Evolutionary conservation across 2,888 invertebrate genomes (phyloP).

Genomic region (Lithophane socia): DNA sequence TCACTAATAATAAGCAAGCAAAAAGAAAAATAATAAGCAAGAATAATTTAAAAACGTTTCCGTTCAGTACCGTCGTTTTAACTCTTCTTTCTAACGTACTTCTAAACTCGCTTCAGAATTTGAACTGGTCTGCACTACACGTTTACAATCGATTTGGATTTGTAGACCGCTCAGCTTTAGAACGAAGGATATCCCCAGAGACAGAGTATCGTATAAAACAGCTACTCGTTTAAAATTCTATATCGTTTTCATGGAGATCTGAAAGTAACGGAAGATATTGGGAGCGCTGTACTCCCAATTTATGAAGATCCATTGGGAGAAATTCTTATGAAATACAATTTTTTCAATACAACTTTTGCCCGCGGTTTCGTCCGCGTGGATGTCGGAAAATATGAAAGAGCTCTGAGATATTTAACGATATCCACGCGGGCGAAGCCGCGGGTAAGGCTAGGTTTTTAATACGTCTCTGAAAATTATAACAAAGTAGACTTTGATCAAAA

Average conservation of each 20-base stretch:
- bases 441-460: too few species aligned
- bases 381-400: too few species aligned
- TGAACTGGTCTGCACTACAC: not conserved
- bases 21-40: not conserved
- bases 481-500: not conserved
- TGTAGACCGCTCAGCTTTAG: conserved; percentile 33
- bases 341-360: not conserved
- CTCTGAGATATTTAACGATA: too few species aligned
- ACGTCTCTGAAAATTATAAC: too few species aligned
- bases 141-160: conserved; percentile 37
- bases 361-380: too few species aligned
- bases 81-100: not conserved
- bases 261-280: conserved; percentile 24
- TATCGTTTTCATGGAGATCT: conserved; percentile 40
- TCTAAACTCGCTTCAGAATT: not conserved
- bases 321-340: not conserved
- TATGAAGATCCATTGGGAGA: conserved; percentile 12
- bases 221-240: conserved; percentile 44
- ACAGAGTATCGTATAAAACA: conserved; percentile 27
- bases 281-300: conserved; percentile 5
- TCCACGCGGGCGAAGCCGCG: too few species aligned
- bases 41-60: not conserved
- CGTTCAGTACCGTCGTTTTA: not conserved
- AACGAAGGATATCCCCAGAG: conserved; percentile 25
- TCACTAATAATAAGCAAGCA: too few species aligned